A percentile compares a stretch with the other conserved stretches of the same genome.
These are phyloP conservation scores for Sitta carolinensis DNA, from an alignment of 2,797 vertebrate genomes.

Conservation along the genomic window DNA sequence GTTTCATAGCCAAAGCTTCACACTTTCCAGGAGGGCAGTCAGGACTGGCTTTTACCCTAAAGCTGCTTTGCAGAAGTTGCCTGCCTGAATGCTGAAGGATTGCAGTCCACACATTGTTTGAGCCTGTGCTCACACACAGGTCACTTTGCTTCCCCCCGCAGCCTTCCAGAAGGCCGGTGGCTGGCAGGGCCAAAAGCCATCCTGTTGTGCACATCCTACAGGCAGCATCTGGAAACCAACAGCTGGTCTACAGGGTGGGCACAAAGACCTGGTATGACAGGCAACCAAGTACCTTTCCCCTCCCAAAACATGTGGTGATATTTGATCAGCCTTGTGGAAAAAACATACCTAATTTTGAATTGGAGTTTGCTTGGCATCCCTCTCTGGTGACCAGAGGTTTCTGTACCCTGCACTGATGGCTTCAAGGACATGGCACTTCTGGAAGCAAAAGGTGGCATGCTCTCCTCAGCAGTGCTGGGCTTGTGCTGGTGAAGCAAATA, in stretches of 20 bases:
- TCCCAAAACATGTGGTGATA: not conserved
- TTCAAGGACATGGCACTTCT: not conserved
- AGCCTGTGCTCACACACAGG: not conserved
- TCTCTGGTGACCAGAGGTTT: not conserved
- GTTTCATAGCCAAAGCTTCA: not conserved
- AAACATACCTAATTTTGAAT: not conserved
- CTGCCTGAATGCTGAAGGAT: not conserved
- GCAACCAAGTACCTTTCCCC: rapidly evolving
- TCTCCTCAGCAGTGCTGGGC: not conserved
- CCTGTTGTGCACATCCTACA: rapidly evolving
- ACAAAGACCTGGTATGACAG: not conserved
- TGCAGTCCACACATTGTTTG: not conserved
- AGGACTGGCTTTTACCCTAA: not conserved
- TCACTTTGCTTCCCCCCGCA: not conserved
- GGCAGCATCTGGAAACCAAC: not conserved
- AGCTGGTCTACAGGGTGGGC: not conserved
- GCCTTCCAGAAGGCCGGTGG: rapidly evolving
- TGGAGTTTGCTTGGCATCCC: not conserved
- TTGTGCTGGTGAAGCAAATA: not conserved
- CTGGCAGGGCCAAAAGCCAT: not conserved
- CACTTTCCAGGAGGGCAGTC: not conserved
- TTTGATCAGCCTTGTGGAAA: not conserved
- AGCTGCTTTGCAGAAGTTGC: not conserved
- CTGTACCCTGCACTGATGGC: not conserved
- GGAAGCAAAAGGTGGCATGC: not conserved